These are phyloP conservation scores for Hydractinia echinata DNA, from an alignment of 30 jellyfish, hydroid and myxozoan species.

Conservation along the genomic window DNA sequence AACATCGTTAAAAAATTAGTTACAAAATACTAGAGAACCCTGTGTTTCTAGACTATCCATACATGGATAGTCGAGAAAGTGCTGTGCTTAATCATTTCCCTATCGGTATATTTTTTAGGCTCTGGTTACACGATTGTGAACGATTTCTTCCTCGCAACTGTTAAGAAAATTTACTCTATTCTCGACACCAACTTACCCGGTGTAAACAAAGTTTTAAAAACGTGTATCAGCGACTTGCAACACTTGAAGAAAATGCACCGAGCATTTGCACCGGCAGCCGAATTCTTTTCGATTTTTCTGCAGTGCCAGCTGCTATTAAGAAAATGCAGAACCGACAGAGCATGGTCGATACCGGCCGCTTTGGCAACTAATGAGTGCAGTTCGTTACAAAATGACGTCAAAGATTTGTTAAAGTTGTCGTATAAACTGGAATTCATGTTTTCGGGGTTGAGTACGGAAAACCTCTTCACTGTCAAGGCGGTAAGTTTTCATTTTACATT, in stretches of 20 bases:
- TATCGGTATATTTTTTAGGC: conserved; percentile 21
- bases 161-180: conserved; percentile 41
- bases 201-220: conserved; percentile 32
- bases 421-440: conserved; percentile 60
- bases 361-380: conserved; percentile 58
- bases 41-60: too few relatives aligned
- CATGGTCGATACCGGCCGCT: conserved; percentile 93
- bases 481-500: conserved; percentile 27
- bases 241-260: conserved; percentile 48
- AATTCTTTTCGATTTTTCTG: conserved; percentile 53
- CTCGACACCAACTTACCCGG: conserved; percentile 26
- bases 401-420: conserved; percentile 54
- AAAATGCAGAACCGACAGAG: conserved; percentile 57
- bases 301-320: conserved; percentile 43
- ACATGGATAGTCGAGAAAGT: too few relatives aligned
- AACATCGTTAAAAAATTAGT: too few relatives aligned
- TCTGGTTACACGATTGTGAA: conserved; percentile 23
- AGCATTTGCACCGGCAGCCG: conserved; percentile 69
- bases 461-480: conserved; percentile 47
- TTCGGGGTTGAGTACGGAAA: conserved; percentile 58
- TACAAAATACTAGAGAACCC: too few relatives aligned
- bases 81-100: neutral
- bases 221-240: conserved; percentile 54
- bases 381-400: conserved; percentile 73
- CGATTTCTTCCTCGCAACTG: conserved; percentile 55